Evolutionary conservation across 1,140 invertebrate species (phyloP).

Genomic region (Platyscapa corneri): DNA sequence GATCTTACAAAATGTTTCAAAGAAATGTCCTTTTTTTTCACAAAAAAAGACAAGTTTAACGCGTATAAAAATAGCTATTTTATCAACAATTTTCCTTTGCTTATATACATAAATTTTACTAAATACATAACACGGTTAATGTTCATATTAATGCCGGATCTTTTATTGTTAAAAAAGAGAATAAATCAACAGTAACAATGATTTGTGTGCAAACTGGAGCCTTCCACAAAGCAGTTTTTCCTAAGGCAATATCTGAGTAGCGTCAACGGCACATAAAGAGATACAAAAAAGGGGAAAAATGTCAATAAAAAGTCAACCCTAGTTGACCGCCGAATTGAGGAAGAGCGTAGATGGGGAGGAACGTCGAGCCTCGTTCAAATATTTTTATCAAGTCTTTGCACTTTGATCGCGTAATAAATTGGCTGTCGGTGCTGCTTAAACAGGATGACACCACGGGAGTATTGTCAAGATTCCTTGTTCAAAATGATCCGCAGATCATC

Average conservation of each 20-base stretch:
- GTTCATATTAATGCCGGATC: slow-evolving; percentile 2
- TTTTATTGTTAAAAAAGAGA: slow-evolving; percentile 7
- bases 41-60: slow-evolving; percentile 47
- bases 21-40: slow-evolving; percentile 9
- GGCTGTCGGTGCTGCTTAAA: slow-evolving; percentile 20
- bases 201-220: slow-evolving; percentile 1
- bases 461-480: slow-evolving; percentile 72
- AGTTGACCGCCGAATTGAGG: not conserved
- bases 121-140: slow-evolving; percentile 31
- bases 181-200: slow-evolving; percentile 3
- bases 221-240: slow-evolving; percentile 17
- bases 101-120: slow-evolving; percentile 48
- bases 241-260: slow-evolving; percentile 32
- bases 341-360: not conserved
- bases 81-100: slow-evolving; percentile 46
- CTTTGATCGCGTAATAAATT: slow-evolving; percentile 40
- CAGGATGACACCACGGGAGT: slow-evolving; percentile 42
- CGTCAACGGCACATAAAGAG: slow-evolving; percentile 22
- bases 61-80: slow-evolving; percentile 52
- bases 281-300: not conserved
- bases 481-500: slow-evolving; percentile 93
- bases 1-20: slow-evolving; percentile 26
- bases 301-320: not conserved
- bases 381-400: slow-evolving; percentile 35
- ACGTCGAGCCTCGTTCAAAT: not conserved